These are phyloP conservation scores for Paradoxurus hermaphroditus DNA, from an alignment of 2,113 vertebrate species.

Conservation along the genomic window DNA sequence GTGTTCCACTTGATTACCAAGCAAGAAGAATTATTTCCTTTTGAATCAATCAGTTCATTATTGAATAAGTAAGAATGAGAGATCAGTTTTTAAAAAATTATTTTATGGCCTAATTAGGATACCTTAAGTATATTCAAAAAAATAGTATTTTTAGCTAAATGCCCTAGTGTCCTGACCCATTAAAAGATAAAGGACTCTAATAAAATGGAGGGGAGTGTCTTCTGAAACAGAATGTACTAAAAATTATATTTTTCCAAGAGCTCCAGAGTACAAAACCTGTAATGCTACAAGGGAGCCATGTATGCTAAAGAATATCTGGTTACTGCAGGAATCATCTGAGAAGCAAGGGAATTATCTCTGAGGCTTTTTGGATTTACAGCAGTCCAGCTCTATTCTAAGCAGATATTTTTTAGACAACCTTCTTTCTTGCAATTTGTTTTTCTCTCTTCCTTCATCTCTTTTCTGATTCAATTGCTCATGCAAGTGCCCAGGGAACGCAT, in stretches of 20 bases:
- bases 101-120: conserved; percentile 75
- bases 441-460: conserved; percentile 72
- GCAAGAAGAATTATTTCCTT: conserved; percentile 67
- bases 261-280: conserved; percentile 72
- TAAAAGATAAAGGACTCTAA: conserved; percentile 58
- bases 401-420: conserved; percentile 74
- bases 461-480: conserved; percentile 85
- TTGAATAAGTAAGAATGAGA: conserved; percentile 53
- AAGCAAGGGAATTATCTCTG: conserved; percentile 63
- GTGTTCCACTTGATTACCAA: conserved; percentile 52
- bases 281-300: conserved; percentile 49
- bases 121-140: conserved; percentile 70
- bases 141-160: conserved; percentile 80
- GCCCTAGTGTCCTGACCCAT: conserved; percentile 80
- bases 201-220: conserved; percentile 54
- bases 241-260: conserved; percentile 82
- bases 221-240: conserved; percentile 79
- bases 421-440: conserved; percentile 78
- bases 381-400: conserved; percentile 61
- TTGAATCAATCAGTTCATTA: conserved; percentile 73
- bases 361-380: conserved; percentile 66
- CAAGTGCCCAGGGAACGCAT: conserved; percentile 92
- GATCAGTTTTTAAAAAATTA: conserved; percentile 45
- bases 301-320: conserved; percentile 50
- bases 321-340: conserved; percentile 73